These are phyloP conservation scores for Zosterops hypoxanthus DNA, from an alignment of 2,113 vertebrate genomes.

Conservation along the genomic window DNA sequence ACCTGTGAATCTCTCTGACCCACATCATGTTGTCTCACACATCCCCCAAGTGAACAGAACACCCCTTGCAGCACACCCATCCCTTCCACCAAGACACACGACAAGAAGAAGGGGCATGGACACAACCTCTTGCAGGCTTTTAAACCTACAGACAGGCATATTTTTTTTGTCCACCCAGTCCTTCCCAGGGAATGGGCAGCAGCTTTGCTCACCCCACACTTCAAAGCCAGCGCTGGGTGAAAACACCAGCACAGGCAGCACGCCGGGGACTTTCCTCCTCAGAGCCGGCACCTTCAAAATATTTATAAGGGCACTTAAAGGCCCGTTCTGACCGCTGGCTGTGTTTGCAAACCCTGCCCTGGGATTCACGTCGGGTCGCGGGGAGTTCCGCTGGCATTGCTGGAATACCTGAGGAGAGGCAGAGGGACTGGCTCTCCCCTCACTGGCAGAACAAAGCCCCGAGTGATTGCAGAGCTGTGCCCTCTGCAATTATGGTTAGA, in stretches of 20 bases:
- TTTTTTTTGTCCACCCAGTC: neutral
- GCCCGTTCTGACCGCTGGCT: neutral
- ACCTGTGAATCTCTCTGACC: neutral
- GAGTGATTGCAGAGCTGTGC: neutral
- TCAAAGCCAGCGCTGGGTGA: neutral
- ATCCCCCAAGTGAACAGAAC: rapidly evolving
- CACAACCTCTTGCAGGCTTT: rapidly evolving
- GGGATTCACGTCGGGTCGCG: neutral
- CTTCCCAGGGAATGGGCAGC: neutral
- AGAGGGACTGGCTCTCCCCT: neutral
- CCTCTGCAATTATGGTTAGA: slow-evolving; percentile 36
- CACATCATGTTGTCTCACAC: rapidly evolving
- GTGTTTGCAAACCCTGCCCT: slow-evolving; percentile 43
- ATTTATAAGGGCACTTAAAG: neutral
- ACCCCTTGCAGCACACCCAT: neutral
- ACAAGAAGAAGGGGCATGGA: neutral
- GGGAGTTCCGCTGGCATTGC: neutral
- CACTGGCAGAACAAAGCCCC: slow-evolving; percentile 24
- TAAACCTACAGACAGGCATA: neutral
- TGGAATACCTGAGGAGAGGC: slow-evolving; percentile 44
- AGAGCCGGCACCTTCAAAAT: neutral
- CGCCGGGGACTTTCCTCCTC: slow-evolving; percentile 14
- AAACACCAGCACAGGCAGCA: neutral
- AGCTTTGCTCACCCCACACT: neutral
- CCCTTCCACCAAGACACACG: neutral